Evolutionary conservation across 2,113 vertebrate genomes (phyloP).

Genomic region (Strix uralensis): DNA sequence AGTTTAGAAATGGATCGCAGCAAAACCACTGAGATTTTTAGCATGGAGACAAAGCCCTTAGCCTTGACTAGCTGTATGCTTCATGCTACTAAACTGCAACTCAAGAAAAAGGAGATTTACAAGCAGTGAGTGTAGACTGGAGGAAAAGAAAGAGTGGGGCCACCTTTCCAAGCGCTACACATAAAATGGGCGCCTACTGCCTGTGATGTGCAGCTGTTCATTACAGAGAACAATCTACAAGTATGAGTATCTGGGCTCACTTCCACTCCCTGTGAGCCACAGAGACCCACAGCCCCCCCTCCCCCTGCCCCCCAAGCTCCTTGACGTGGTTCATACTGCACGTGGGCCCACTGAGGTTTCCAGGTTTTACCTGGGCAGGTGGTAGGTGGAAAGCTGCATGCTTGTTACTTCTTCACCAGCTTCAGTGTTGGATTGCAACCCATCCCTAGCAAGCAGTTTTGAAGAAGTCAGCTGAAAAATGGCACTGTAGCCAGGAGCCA

Average conservation of each 20-base stretch:
- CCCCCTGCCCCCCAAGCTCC: background rate
- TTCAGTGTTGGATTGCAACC: background rate
- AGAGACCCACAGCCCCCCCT: background rate
- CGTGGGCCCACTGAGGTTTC: fast-evolving
- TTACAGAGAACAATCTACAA: background rate
- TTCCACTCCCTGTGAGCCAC: background rate
- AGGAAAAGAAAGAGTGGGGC: background rate
- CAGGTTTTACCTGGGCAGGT: background rate
- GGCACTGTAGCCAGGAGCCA: background rate
- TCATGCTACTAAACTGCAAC: background rate
- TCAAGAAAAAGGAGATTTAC: background rate
- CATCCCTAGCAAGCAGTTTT: background rate
- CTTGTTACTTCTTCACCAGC: background rate
- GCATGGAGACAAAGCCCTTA: background rate
- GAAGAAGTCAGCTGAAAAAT: background rate
- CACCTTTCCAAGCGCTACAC: fast-evolving
- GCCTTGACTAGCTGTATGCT: background rate
- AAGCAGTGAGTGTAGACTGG: background rate
- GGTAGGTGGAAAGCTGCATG: background rate
- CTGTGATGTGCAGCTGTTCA: fast-evolving
- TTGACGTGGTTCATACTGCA: background rate
- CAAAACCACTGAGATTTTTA: background rate
- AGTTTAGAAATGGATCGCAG: background rate
- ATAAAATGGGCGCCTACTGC: background rate
- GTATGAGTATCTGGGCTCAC: background rate